Base-by-base conservation (phyloP, 2,797 vertebrate species). In the Siniperca scherzeri region DNA sequence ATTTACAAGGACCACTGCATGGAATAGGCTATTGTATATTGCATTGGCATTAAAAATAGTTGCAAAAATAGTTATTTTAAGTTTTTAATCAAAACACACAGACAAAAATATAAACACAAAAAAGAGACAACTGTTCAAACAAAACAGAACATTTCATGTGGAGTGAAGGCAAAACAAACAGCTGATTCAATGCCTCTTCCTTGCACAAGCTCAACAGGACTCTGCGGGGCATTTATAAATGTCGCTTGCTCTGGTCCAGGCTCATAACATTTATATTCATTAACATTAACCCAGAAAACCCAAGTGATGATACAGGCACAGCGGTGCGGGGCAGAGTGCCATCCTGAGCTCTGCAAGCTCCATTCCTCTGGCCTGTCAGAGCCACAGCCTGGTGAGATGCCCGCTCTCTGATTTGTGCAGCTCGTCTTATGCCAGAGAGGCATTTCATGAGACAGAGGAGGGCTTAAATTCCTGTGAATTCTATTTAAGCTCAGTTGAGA, bases 311-410 rank as follows among this genome's bases (percentile, higher is more conserved):
- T 78, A 61, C 62, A 68, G 77, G 77, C 85, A 76, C 75, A 88
- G 88, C 25, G 38, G 82, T 76, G 61, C 14, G 55, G 74, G 93
- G 91, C 88, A 90, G 33, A 74, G 77, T 72, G 91, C 94, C 93
- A 94, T 83, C 80, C 81, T 88, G 73, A 87, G 85, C 92, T 76
- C 84, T 82, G 86, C 84, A 78, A 69, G 81, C 87, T 86, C 79
- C 74, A 53, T 82, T 89, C 84, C 87, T 78, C 74, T 80, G 86
- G 87, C 84, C 82, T 48, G 81, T 85, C 90, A 90, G 86, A 88
- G 89, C 89, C 77, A 27, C 75, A 78, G 87, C 84, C 89, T 92
- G 93, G 91, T 90, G 80, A 88, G 85, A 77, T 90, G 92, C 92
- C 92, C 86, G 22, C 88, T 86, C 71, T 79, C 87, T 89, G 89